Percentiles rank a stretch among this genome's conserved stretches.
Evolutionary conservation across 1,140 invertebrate species (phyloP).

Genomic region (Pemphigus obesinymphae): DNA sequence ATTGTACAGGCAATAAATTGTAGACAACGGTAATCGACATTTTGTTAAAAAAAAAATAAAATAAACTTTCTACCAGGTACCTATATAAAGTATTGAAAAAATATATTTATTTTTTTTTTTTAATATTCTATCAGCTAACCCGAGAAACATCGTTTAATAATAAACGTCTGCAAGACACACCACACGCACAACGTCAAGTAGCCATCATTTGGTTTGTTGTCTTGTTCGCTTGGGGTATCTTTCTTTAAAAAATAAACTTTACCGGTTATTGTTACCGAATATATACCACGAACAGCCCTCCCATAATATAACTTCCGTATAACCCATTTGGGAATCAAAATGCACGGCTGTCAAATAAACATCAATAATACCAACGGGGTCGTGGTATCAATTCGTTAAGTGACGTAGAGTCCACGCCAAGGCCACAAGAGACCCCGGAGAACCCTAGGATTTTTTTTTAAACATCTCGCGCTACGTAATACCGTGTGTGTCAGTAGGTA

Average conservation of each 20-base stretch:
- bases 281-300: background rate
- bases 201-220: background rate
- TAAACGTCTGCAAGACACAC: constrained; percentile 3
- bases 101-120: too few species aligned
- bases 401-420: constrained; percentile 28
- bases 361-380: constrained; percentile 22
- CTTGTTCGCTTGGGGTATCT: background rate
- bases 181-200: background rate
- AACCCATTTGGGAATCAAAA: constrained; percentile 41
- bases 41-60: too few species aligned
- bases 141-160: background rate
- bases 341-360: constrained; percentile 40
- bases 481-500: background rate
- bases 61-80: too few species aligned
- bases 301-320: background rate
- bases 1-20: too few species aligned
- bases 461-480: background rate
- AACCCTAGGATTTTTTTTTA: constrained; percentile 17
- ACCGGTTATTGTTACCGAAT: background rate
- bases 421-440: constrained; percentile 8
- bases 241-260: constrained; percentile 17
- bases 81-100: too few species aligned
- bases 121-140: background rate
- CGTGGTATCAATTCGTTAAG: constrained; percentile 27
- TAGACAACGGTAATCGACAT: too few species aligned